Conservation (phyloP, 1,140 invertebrate species). For the Brachystomella parvula region DNA sequence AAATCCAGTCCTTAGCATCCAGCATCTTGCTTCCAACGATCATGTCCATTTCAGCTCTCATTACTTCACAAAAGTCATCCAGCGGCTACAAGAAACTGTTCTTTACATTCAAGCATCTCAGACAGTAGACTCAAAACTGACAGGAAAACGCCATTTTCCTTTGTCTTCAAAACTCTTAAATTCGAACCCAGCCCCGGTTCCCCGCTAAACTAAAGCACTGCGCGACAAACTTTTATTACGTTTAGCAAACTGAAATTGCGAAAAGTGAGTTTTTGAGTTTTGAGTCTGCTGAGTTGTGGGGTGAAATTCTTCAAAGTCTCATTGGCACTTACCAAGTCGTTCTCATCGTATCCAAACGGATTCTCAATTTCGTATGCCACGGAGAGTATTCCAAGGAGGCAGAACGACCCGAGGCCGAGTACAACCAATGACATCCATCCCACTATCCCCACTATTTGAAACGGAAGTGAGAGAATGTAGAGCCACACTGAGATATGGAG, state of each 20-base stretch:
- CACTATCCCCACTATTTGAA: constrained; percentile 10
- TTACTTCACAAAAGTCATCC: constrained; percentile 1
- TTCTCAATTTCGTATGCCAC: constrained; percentile 26
- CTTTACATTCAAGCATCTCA: too few relatives aligned
- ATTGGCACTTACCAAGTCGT: constrained; percentile 23
- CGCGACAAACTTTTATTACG: too few relatives aligned
- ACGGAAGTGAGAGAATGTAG: constrained; percentile 16
- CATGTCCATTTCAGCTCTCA: background rate
- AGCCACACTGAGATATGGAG: constrained; percentile 19
- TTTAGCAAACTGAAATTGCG: too few relatives aligned
- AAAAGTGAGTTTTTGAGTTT: too few relatives aligned
- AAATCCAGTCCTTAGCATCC: background rate
- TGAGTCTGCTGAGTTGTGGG: too few relatives aligned
- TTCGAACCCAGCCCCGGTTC: too few relatives aligned
- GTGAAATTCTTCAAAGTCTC: too few relatives aligned
- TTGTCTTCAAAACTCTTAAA: too few relatives aligned
- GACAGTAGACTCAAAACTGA: too few relatives aligned
- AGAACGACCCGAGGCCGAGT: constrained; percentile 14
- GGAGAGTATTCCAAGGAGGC: constrained; percentile 20
- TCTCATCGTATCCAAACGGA: constrained; percentile 26
- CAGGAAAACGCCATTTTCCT: too few relatives aligned
- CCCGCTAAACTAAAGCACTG: too few relatives aligned
- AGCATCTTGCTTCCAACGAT: background rate
- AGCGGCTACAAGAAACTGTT: background rate
- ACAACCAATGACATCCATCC: constrained; percentile 18